A percentile compares a stretch with the other conserved stretches of the same genome.
phyloP scores from a whole-genome alignment of 1,140 invertebrate species.

The Euwallacea similis region DNA sequence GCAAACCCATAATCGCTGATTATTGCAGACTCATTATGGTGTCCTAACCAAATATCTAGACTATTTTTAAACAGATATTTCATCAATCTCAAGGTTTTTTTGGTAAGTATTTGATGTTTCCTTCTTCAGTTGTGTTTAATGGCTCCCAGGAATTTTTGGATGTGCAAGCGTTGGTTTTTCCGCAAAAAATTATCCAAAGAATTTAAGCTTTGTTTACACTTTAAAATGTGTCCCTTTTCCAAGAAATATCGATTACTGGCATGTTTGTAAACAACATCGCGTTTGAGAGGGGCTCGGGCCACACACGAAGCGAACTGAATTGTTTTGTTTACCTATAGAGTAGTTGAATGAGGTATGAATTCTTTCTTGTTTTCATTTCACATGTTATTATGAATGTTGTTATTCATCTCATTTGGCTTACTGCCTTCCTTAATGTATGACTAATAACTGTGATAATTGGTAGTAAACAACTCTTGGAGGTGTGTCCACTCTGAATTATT shows the following conservation, averaged over 20 bases:
- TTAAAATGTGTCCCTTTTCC: constrained; percentile 8
- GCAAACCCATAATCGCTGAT: not conserved
- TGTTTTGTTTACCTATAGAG: constrained; percentile 31
- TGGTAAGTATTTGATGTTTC: constrained; percentile 32
- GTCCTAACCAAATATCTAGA: constrained; percentile 30
- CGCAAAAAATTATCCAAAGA: not conserved
- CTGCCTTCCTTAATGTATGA: not conserved
- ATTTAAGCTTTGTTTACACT: constrained; percentile 8
- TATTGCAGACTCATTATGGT: constrained; percentile 39
- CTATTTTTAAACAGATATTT: constrained; percentile 39
- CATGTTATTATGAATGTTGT: not conserved
- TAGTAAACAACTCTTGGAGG: constrained; percentile 12
- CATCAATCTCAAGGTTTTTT: constrained; percentile 38
- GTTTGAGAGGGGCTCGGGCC: not conserved
- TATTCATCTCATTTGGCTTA: not conserved
- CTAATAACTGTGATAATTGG: constrained; percentile 1
- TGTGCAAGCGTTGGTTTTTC: not conserved
- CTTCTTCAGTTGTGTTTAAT: constrained; percentile 18
- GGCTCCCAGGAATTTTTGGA: not conserved
- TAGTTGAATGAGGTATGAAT: not conserved
- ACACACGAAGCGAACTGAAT: constrained; percentile 24
- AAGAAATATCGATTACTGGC: constrained; percentile 30
- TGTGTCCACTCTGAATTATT: not conserved
- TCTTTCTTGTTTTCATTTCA: not conserved
- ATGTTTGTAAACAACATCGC: constrained; percentile 37